Base-by-base conservation (phyloP, 2,113 vertebrate species). In the human (Homo sapiens) region DNA sequence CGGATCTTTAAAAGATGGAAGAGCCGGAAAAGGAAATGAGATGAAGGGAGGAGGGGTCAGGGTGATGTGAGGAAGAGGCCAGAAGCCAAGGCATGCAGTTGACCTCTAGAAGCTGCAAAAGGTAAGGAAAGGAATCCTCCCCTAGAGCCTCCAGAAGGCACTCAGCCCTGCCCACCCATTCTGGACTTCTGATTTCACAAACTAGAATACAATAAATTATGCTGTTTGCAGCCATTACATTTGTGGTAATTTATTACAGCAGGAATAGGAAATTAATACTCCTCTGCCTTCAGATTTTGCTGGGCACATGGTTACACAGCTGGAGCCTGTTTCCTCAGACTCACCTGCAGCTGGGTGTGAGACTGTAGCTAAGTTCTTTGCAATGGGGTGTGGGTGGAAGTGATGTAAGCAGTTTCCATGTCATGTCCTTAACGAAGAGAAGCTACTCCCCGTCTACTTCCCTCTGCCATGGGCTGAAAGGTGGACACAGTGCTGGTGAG, bases 1-100 rank as follows among this genome's bases (percentile, higher is more conserved):
- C n/a, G 64, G 35, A 43, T 73, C 70, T 91, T 86, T 57, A 87
- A 93, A 96, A 50, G 88, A 87, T 22, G 8, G n/a, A 96, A 92
- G 59, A 94, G 78, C 38, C 79, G 79, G 61, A 79, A 82, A 80
- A 85, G 30, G 27, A 92, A 73, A 87, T 16, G 8, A 30, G 61
- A 90, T 13, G 16, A 90, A n/a, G 79, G 70, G 80, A 52, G 18
- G 66, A 84, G 32, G 64, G 48, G 57, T n/a, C 40, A 57, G 27
- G 75, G 61, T 43, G 32, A 82, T 25, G 6, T 9, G 23, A 81
- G 27, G 45, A 88, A 57, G 76, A 32, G 68, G 23, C 64, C 40
- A 59, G 6, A 48, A 80, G 55, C 61, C 55, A 75, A 94, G 78
- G 52, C 64, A 85, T 35, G 11, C 22, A 61, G 25, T 89, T 8